Evolutionary conservation across 2,797 vertebrate species (phyloP).

Genomic region (Threskiornis aethiopicus): DNA sequence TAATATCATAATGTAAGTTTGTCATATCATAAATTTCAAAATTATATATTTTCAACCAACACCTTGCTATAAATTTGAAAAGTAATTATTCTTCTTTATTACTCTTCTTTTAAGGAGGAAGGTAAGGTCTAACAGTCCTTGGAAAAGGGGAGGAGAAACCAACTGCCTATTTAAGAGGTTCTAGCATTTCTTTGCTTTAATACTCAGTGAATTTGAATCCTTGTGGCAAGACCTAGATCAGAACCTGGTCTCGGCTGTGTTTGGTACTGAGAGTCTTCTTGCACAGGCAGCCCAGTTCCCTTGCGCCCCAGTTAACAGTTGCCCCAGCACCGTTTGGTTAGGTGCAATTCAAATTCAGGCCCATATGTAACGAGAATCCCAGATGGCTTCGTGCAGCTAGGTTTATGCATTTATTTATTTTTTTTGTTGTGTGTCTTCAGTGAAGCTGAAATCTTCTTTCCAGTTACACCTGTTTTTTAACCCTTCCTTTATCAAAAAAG

Average conservation of each 20-base stretch:
- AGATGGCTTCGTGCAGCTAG: not conserved
- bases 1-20: not conserved
- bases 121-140: not conserved
- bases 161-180: not conserved
- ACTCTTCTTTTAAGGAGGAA: not conserved
- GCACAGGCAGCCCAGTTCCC: not conserved
- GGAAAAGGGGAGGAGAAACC: not conserved
- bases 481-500: not conserved
- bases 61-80: not conserved
- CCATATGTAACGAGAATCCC: not conserved
- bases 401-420: not conserved
- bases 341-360: not conserved
- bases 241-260: not conserved
- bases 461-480: slow-evolving; percentile 47
- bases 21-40: not conserved
- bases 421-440: not conserved
- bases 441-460: slow-evolving; percentile 32
- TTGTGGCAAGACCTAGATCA: not conserved
- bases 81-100: not conserved
- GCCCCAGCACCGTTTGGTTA: not conserved
- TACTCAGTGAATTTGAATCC: not conserved
- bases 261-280: not conserved
- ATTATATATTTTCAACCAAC: not conserved
- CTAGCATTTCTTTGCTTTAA: not conserved
- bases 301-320: not conserved